Conservation (phyloP, 2,888 invertebrate genomes). For the Macrophya alboannulata region DNA sequence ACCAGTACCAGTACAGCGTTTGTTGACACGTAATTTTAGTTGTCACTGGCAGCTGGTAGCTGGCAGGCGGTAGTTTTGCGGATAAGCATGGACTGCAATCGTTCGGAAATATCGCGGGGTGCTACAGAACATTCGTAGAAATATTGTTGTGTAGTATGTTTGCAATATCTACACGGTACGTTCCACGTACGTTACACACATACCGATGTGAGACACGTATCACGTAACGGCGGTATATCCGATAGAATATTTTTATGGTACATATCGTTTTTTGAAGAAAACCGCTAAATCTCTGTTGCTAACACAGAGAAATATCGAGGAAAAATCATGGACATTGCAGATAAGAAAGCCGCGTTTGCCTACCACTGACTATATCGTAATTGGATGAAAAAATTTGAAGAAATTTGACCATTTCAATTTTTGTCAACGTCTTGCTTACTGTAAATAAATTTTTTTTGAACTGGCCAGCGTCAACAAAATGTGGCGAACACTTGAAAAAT, state of each 20-base stretch:
- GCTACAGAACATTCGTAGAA: not conserved
- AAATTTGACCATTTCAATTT: not conserved
- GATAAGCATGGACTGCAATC: constrained; percentile 34
- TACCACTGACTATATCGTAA: not conserved
- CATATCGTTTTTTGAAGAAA: not conserved
- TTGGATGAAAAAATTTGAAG: too few relatives aligned
- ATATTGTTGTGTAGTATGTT: not conserved
- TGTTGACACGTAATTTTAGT: constrained; percentile 52
- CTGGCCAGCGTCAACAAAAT: not conserved
- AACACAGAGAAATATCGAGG: not conserved
- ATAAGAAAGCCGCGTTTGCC: not conserved
- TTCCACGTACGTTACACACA: not conserved
- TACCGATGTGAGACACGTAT: not conserved
- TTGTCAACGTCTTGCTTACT: not conserved
- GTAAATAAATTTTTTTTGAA: not conserved
- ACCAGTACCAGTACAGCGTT: constrained; percentile 6
- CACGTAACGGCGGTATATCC: not conserved
- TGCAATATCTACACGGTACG: not conserved
- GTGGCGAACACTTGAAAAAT: not conserved
- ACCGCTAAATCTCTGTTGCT: not conserved
- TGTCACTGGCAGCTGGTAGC: constrained; percentile 34
- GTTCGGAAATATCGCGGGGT: constrained; percentile 24
- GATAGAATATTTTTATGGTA: not conserved
- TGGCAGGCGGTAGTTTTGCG: not conserved
- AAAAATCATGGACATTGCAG: not conserved